Evolutionary conservation across 1,140 invertebrate species (phyloP), one percentile per base, ranked within the genome.

Genomic region (Elymnias hypermnestra): DNA sequence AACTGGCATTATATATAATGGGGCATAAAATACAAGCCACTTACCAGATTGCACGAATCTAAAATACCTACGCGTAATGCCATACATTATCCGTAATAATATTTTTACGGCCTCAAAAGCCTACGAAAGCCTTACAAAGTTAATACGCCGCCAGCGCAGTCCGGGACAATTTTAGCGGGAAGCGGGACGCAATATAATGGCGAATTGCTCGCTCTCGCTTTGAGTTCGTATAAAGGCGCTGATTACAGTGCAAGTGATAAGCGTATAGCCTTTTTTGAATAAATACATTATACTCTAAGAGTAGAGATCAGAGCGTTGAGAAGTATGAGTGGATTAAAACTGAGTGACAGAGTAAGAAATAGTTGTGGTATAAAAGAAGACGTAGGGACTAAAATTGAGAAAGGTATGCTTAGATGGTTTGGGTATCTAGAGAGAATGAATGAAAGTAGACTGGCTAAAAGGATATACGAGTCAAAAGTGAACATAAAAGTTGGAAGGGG

Each of bases 111-210:
- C 56, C 62, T 58, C 52, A 42, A 46, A 49, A 54, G 35, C 48
- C 46, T 38, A 60, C 31, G 35, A 70, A 61, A 53, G 54, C 64
- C 62, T 81, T 63, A 51, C 64, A 67, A 70, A 74, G 67, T 72
- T 68, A 76, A 72, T 77, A 71, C 66, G 63, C 72, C 64, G 50
- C 53, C 53, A 62, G 64, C 61, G 49, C 37, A 48, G 42, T 41
- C 61, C 59, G 48, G 54, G 56, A 63, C 67, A 63, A 66, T 72
- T 78, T 78, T 60, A 66, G 57, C 62, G 59, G 29, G 57, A 57
- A 50, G 57, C 53, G 60, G 53, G 49, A 54, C 65, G 65, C 59
- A 62, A 63, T 76, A 70, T 74, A 70, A 78, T 78, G 63, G 76
- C 65, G 57, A 74, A 78, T 72, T 48, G 54, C 60, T 58, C 61